phyloP scores from a whole-genome alignment of 2,113 vertebrate genomes.

The Laticauda laticaudata region DNA sequence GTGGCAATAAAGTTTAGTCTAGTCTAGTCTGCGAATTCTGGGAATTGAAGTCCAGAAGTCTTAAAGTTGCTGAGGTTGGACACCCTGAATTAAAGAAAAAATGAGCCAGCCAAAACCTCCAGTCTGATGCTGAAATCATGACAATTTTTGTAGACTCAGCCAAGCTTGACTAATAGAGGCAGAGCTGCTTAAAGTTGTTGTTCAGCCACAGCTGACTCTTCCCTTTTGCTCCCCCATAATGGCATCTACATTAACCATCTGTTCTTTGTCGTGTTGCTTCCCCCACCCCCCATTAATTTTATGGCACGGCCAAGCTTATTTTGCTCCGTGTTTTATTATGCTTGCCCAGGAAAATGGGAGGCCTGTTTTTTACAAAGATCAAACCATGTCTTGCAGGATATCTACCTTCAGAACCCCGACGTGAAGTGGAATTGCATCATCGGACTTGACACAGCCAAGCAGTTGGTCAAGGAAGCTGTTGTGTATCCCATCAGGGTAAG shows the following conservation, averaged over 20 bases:
- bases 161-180: neutral
- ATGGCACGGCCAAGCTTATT: constrained; percentile 18
- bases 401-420: constrained; percentile 90
- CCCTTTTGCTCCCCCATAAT: neutral
- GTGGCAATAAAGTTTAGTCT: too few species aligned
- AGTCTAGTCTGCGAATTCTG: too few species aligned
- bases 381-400: constrained; percentile 77
- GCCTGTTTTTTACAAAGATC: constrained; percentile 49
- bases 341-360: constrained; percentile 22
- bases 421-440: constrained; percentile 94
- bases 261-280: constrained; percentile 12
- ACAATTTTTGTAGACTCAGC: neutral
- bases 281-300: neutral
- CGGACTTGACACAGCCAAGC: constrained; percentile 91
- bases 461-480: constrained; percentile 96
- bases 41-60: too few species aligned
- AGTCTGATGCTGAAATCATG: neutral
- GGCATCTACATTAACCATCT: neutral
- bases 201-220: neutral
- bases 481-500: constrained; percentile 94
- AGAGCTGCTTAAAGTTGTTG: neutral
- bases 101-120: neutral
- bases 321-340: constrained; percentile 33
- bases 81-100: neutral
- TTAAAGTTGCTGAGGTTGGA: neutral